Evolutionary conservation across 2,888 invertebrate genomes (phyloP).

Genomic region (Drosophila fungiperda): DNA sequence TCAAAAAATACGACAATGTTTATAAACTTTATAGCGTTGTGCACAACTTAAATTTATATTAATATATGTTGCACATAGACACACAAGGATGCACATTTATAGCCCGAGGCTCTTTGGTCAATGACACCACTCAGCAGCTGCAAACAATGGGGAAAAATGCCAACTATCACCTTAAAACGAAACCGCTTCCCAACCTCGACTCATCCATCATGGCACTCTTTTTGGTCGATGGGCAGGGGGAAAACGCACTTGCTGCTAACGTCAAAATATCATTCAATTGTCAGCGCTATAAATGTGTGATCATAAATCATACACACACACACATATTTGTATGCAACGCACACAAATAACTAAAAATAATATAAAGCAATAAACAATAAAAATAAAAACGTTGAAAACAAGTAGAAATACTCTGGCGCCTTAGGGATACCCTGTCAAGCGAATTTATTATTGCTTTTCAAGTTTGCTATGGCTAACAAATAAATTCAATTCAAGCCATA

Average conservation of each 20-base stretch:
- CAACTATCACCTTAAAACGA: slow-evolving; percentile 37
- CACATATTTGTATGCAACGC: slow-evolving; percentile 42
- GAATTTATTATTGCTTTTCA: background rate
- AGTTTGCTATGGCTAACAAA: background rate
- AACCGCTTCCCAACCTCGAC: slow-evolving; percentile 19
- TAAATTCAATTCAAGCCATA: background rate
- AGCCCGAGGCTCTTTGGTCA: slow-evolving; percentile 60
- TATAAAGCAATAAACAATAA: slow-evolving; percentile 58
- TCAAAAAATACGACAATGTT: slow-evolving; percentile 19
- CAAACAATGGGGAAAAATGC: slow-evolving; percentile 69
- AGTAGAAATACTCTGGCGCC: background rate
- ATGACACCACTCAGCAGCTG: slow-evolving; percentile 45
- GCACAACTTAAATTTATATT: slow-evolving; percentile 35
- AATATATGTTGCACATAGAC: slow-evolving; percentile 27
- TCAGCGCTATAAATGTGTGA: slow-evolving; percentile 76
- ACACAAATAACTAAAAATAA: slow-evolving; percentile 61
- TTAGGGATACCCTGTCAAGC: slow-evolving; percentile 3
- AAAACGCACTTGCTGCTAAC: slow-evolving; percentile 48
- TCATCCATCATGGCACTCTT: slow-evolving; percentile 66
- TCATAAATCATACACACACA: slow-evolving; percentile 76
- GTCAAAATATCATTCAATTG: slow-evolving; percentile 77
- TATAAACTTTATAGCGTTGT: background rate
- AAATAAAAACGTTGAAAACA: slow-evolving; percentile 11
- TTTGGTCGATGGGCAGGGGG: slow-evolving; percentile 2
- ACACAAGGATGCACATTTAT: slow-evolving; percentile 44